Evolutionary conservation across 1,140 invertebrate species (phyloP).

Genomic region (Apis dorsata): DNA sequence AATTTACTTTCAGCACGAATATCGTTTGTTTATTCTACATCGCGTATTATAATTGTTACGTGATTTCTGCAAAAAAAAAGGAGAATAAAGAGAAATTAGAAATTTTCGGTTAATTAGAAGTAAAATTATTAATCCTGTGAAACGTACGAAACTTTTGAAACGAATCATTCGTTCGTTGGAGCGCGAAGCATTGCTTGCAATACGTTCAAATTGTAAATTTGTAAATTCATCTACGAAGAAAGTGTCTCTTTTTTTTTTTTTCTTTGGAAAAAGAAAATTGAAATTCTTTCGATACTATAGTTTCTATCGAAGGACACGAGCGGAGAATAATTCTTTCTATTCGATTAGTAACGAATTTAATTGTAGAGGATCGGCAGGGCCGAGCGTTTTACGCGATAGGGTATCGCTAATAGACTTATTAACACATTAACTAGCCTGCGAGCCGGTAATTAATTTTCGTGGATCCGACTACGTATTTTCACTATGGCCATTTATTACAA

Average conservation of each 20-base stretch:
- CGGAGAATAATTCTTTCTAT: neutral
- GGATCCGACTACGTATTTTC: conserved; percentile 19
- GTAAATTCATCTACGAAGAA: neutral
- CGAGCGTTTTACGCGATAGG: neutral
- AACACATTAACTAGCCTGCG: conserved; percentile 26
- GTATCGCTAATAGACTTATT: conserved; percentile 36
- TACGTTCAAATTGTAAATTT: neutral
- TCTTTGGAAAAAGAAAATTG: neutral
- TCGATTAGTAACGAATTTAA: neutral
- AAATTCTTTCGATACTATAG: too few species aligned
- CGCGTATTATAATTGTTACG: neutral
- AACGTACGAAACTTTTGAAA: too few species aligned
- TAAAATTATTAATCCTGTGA: neutral
- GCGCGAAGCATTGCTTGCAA: neutral
- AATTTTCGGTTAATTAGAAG: neutral
- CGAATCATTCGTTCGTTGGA: neutral
- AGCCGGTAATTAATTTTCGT: conserved; percentile 39
- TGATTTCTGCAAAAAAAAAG: neutral
- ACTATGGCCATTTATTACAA: conserved; percentile 13
- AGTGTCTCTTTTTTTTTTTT: neutral
- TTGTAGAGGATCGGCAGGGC: neutral
- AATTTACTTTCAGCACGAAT: too few species aligned
- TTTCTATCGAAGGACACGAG: too few species aligned
- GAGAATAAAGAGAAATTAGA: too few species aligned
- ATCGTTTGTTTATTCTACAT: neutral